Conservation (phyloP, 2,888 invertebrate genomes). For the Miltochrista miniata region DNA sequence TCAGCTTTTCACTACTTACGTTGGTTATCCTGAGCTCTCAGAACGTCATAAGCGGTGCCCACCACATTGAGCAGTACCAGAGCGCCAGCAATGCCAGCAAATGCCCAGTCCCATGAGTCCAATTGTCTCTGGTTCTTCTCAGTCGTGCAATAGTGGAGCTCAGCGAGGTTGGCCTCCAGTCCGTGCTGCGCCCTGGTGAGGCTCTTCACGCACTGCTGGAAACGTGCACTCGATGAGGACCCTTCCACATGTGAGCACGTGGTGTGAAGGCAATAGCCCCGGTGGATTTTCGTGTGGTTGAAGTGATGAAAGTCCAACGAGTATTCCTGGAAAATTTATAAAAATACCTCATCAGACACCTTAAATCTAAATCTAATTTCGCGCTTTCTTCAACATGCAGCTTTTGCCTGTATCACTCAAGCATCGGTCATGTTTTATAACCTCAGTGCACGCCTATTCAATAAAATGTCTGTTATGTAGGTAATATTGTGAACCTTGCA, state of each 20-base stretch:
- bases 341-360: no score
- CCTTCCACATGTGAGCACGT: slow-evolving; percentile 40
- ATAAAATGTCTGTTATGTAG: no score
- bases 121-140: slow-evolving; percentile 1
- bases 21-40: slow-evolving; percentile 26
- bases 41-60: slow-evolving; percentile 53
- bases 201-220: slow-evolving; percentile 48
- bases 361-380: no score
- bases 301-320: slow-evolving; percentile 49
- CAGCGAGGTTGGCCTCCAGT: slow-evolving; percentile 40
- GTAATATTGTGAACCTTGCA: no score
- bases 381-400: no score
- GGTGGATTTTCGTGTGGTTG: slow-evolving; percentile 57
- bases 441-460: no score
- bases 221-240: slow-evolving; percentile 26
- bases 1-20: slow-evolving; percentile 45
- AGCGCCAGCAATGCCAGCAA: slow-evolving; percentile 28
- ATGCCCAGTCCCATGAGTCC: slow-evolving; percentile 34
- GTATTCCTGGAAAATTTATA: slow-evolving; percentile 42
- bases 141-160: slow-evolving; percentile 44
- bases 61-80: slow-evolving; percentile 44
- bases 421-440: no score
- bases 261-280: slow-evolving; percentile 54
- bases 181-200: slow-evolving; percentile 36
- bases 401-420: no score